Conservation (phyloP, 2,888 invertebrate genomes). For the Emmelina monodactyla region DNA sequence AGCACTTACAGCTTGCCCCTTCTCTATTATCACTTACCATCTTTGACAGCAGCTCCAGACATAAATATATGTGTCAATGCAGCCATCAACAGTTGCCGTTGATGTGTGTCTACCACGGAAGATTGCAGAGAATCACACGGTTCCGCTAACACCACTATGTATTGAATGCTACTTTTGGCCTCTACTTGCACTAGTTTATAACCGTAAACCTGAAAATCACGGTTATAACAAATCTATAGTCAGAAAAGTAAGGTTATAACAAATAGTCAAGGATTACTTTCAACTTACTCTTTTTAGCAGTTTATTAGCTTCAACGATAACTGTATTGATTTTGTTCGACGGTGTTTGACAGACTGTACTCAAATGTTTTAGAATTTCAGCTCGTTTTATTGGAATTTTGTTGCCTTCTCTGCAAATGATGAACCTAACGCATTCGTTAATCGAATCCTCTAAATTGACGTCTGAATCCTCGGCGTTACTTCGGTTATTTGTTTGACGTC, state of each 20-base stretch:
- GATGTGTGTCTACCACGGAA: constrained; percentile 22
- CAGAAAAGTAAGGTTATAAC: background rate
- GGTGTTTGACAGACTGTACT: constrained; percentile 26
- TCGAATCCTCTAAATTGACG: constrained; percentile 22
- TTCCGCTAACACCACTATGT: constrained; percentile 34
- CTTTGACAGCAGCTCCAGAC: constrained; percentile 50
- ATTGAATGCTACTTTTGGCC: constrained; percentile 27
- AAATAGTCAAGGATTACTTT: background rate
- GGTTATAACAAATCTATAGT: background rate
- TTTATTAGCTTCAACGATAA: constrained; percentile 34
- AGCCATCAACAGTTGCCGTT: constrained; percentile 43
- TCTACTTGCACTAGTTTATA: constrained; percentile 50
- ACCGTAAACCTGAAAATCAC: constrained; percentile 48
- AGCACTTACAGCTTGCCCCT: too few relatives aligned
- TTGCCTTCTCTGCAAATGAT: constrained; percentile 45
- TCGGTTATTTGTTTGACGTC: background rate
- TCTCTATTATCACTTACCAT: too few relatives aligned
- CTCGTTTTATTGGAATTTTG: constrained; percentile 43
- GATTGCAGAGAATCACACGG: constrained; percentile 30
- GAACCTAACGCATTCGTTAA: constrained; percentile 42
- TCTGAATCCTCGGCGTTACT: constrained; percentile 17
- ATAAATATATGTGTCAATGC: constrained; percentile 61
- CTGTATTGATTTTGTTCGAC: constrained; percentile 23
- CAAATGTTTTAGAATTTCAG: constrained; percentile 41
- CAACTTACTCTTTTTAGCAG: constrained; percentile 32